Base-by-base conservation (phyloP, 2,888 invertebrate species). In the Yponomeuta cagnagella region DNA sequence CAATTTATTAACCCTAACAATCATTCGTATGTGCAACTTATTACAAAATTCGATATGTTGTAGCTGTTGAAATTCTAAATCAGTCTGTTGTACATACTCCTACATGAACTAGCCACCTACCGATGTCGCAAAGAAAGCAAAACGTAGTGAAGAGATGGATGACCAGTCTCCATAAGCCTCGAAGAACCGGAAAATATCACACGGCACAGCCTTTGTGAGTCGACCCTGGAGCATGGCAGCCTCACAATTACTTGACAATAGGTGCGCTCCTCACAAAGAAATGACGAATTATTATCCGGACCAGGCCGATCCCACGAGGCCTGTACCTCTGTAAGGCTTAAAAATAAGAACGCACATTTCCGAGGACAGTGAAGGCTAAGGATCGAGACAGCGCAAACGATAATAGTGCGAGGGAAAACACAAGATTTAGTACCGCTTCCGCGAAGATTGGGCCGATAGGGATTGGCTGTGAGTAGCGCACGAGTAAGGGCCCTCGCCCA, bases 371-470 rank as follows among this genome's bases (percentile, higher is more conserved):
- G 12, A 75, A 74, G 74, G 76, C 75, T 77, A 77, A 78, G 76
- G 77, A 76, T 76, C 76, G 75, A 43, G 8, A 75, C 76, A 48
- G 52, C 71, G 43, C 74, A 73, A 73, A 75, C 76, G 78, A 43
- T 58, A 15, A 58, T 12, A 12, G 5, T 77, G 76, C 78, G 74
- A 77, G 79, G 80, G 81, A 81, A 83, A 79, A 79, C 76, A 77
- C 78, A 80, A 80, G 81, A 77, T 79, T 65, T 65, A 43, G 43
- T 82, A 82, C 79, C 72, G 77, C 79, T 86, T 85, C 87, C 85
- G 83, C 77, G 78, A 80, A 76, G 75, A 76, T 76, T 77, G 78
- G 79, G 80, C 81, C 76, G 63, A 48, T 8, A 43, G 65, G 52
- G 63, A 37, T 12, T 15, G 65, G 52, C 68, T 66, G 10, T 66